These are phyloP conservation scores for Sylvilagus floridanus DNA, from an alignment of 2,797 vertebrate genomes.

Conservation along the genomic window DNA sequence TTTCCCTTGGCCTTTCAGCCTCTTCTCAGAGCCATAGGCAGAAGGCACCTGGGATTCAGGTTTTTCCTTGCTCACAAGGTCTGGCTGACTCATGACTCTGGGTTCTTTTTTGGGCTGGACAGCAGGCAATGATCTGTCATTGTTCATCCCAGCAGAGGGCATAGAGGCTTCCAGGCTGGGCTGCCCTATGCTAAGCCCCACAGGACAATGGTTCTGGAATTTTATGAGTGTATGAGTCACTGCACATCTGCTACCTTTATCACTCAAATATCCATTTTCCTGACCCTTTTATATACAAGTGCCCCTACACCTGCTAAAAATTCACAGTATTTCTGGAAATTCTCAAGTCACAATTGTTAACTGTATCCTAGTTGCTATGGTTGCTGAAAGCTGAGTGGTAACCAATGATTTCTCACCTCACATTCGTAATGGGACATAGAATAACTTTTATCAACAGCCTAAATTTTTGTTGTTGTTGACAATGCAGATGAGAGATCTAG, in stretches of 20 bases:
- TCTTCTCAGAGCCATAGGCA: background rate
- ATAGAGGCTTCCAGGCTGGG: background rate
- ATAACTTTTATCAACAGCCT: background rate
- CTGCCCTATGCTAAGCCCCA: background rate
- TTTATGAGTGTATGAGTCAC: background rate
- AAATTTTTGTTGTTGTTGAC: background rate
- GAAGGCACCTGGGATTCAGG: background rate
- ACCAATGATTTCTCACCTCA: background rate
- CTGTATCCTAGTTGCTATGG: background rate
- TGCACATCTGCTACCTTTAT: background rate
- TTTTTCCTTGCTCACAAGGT: background rate
- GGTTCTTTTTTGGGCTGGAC: constrained; percentile 13
- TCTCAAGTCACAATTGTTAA: background rate
- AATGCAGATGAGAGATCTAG: background rate
- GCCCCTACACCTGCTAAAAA: background rate
- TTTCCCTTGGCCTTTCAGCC: background rate
- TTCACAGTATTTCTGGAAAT: background rate
- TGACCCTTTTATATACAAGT: background rate
- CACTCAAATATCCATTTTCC: background rate
- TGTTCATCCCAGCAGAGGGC: background rate
- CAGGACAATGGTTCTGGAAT: background rate
- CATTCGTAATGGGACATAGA: background rate
- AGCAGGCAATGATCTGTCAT: background rate
- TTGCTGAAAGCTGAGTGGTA: background rate
- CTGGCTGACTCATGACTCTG: background rate